Evolutionary conservation across 1,140 invertebrate species (phyloP).

Genomic region (Papilio xuthus): DNA sequence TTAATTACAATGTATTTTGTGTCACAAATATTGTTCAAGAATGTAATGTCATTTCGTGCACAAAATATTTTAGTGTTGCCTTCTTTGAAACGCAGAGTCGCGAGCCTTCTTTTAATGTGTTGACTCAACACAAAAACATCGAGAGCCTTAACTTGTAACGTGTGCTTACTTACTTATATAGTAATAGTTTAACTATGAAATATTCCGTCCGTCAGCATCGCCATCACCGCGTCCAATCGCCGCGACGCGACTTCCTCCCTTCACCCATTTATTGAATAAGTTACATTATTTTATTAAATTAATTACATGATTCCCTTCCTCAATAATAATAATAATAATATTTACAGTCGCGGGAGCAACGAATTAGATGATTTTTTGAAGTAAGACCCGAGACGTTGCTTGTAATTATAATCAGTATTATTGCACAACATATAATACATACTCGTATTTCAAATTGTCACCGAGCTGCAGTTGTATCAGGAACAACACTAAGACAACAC

Average conservation of each 20-base stretch:
- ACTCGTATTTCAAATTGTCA: background rate
- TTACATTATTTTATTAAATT: background rate
- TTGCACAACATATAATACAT: background rate
- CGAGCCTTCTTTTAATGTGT: no score
- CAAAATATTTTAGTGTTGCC: background rate
- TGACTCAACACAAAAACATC: background rate
- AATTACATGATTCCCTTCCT: slow-evolving; percentile 26
- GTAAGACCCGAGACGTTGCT: slow-evolving; percentile 35
- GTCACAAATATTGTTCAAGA: background rate
- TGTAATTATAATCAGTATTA: background rate
- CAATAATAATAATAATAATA: slow-evolving; percentile 43
- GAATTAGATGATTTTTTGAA: slow-evolving; percentile 37
- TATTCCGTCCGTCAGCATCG: background rate
- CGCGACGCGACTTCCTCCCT: background rate
- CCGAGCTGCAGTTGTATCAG: background rate
- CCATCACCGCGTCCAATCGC: no score
- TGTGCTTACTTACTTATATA: background rate
- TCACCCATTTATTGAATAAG: background rate
- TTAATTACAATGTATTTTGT: background rate
- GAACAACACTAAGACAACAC: background rate
- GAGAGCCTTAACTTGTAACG: background rate
- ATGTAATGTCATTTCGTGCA: background rate
- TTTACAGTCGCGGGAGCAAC: slow-evolving; percentile 54
- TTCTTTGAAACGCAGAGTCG: background rate
- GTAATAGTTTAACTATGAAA: background rate